Base-by-base conservation (phyloP, 2,888 invertebrate species). In the Chloromyia formosa region DNA sequence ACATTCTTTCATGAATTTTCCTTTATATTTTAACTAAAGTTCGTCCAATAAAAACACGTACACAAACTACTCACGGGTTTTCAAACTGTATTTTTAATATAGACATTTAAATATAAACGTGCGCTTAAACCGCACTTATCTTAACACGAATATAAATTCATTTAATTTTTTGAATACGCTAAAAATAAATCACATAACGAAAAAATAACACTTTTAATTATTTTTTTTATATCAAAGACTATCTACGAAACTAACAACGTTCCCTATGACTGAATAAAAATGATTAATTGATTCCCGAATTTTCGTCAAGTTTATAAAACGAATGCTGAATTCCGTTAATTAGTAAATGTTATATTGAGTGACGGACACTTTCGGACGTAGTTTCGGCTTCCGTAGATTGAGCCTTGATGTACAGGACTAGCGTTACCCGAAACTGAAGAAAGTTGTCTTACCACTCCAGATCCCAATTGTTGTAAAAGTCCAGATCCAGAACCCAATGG, bases 361-460 rank as follows among this genome's bases (percentile, higher is more conserved):
- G 92, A 91, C 86, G 91, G 91, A 88, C 91, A 92, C 87, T 91
- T 92, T 87, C 90, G 88, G 86, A 91, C 91, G 80, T 87, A 87
- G 82, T 88, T 88, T 81, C 87, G 88, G 81, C 84, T 87, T 86
- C 88, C 88, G 81, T 88, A 88, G 78, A 88, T 82, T 79, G 83
- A 86, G 80, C 87, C 83, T 76, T 88, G 86, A 81, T 87, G 87
- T 84, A 86, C 87, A 83, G 87, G 89, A 88, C 88, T 89, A 86
- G 90, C 90, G 86, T 88, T 89, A 83, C 88, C 87, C 83, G 89
- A 88, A 86, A 89, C 89, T 79, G 85, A 85, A 83, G 90, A 90
- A 86, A 91, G 88, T 87, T 91, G 92, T 89, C 94, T 94, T 93
- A 95, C 95, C 94, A 96, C 93, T 90, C 94, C 95, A 87, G 93